phyloP scores from a whole-genome alignment of 2,797 vertebrate genomes.

The Lepus townsendii region DNA sequence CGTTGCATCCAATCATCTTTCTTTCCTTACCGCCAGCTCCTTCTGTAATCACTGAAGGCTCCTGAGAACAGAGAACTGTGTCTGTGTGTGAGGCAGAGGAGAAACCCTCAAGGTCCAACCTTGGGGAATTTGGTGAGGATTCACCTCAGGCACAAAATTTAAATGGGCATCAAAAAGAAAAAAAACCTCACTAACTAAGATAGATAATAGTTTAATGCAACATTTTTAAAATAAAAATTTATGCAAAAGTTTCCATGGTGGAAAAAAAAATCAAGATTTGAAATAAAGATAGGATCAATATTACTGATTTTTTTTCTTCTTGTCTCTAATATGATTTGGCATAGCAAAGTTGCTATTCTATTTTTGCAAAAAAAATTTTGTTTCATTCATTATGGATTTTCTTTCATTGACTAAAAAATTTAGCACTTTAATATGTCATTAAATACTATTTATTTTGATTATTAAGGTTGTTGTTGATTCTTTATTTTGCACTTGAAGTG shows the following conservation, averaged over 20 bases:
- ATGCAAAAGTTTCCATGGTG: neutral
- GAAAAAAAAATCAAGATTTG: conserved; percentile 15
- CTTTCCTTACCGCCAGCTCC: neutral
- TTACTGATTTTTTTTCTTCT: neutral
- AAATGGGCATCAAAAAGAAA: neutral
- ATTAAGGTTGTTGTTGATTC: neutral
- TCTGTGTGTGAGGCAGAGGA: neutral
- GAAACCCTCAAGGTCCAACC: neutral
- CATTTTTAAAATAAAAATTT: conserved; percentile 39
- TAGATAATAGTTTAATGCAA: neutral
- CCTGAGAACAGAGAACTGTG: neutral
- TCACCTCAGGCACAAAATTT: neutral
- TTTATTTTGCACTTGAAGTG: neutral
- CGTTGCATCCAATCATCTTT: neutral
- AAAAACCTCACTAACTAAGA: neutral
- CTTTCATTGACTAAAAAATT: neutral
- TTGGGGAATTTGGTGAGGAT: neutral
- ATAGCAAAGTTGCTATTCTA: neutral
- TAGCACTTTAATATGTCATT: conserved; percentile 7
- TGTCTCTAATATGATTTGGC: neutral
- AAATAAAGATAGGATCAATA: neutral
- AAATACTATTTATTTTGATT: conserved; percentile 39
- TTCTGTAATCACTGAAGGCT: neutral
- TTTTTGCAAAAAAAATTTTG: neutral
- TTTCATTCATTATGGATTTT: conserved; percentile 33